Conservation (phyloP, 2,113 vertebrate genomes). For the Bufo gargarizans region DNA sequence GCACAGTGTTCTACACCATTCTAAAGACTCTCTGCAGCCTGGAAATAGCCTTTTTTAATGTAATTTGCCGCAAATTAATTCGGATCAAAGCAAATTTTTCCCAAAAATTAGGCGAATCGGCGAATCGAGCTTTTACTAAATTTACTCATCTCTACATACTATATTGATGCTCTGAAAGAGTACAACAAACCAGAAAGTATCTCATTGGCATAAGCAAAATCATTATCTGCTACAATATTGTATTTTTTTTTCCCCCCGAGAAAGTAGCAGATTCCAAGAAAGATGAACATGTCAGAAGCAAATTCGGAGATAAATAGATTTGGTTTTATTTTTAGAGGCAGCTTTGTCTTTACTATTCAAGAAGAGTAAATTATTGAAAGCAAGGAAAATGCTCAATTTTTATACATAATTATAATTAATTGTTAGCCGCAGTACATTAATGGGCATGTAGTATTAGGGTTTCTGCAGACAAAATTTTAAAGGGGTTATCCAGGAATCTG, state of each 20-base stretch:
- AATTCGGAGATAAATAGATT: conserved; percentile 22
- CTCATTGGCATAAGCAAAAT: conserved; percentile 14
- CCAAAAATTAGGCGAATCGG: no score
- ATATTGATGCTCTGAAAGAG: neutral
- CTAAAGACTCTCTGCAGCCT: no score
- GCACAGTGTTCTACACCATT: no score
- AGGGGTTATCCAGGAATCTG: no score
- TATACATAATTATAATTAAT: neutral
- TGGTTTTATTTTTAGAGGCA: neutral
- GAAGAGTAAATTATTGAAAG: neutral
- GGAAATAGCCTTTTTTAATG: no score
- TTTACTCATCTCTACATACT: neutral
- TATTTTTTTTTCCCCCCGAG: conserved; percentile 37
- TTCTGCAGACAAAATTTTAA: neutral
- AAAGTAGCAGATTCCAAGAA: conserved; percentile 16
- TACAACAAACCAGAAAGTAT: conserved; percentile 6
- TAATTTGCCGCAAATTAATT: no score
- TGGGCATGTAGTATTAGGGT: neutral
- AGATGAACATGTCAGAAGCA: conserved; percentile 27
- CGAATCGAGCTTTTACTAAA: no score
- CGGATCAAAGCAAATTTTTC: no score
- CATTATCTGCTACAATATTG: conserved; percentile 25
- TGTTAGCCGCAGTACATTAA: neutral
- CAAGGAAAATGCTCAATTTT: neutral
- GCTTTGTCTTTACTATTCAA: neutral